Evolutionary conservation across 35 echinoderm and acorn worm species (phyloP), one percentile per base, ranked within the genome.

Genomic region (Ophiothrix spiculata): DNA sequence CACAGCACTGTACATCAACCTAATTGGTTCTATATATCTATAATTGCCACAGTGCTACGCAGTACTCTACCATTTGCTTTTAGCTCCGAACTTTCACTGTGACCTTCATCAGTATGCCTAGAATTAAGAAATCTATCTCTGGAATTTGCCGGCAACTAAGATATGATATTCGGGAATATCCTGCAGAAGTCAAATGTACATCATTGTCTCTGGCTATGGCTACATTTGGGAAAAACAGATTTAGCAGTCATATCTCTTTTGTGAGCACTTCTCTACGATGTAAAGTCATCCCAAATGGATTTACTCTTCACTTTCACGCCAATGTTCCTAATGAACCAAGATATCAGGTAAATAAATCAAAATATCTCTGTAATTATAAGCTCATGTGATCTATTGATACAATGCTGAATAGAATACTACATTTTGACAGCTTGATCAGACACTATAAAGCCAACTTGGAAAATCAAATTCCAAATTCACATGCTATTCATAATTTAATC

Each of bases 191-290:
- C 1, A 56, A 84, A 37, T 60, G 14, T 0, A 84, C 82, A 14
- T 37, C 38, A 38, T 60, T 84, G 17, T 69, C 82, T 13, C 37
- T 84, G 82, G 82, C 82, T 1, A 37, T 36, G 56, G 54, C 82
- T n/a, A 84, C 82, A 21, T 84, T 84, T 74, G 82, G 56, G 4
- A 84, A 84, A n/a, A 84, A 54, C 25, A 29, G 82, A 13, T 84
- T 84, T 74, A 64, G 54, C 35, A 84, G 82, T 25, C 82, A 73
- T 36, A 84, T 81, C 25, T 39, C 38, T 29, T 81, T 81, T 45
- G 12, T 81, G 31, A 46, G 79, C 12, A 45, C 39, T 28, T 69
- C 16, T 69, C 42, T 81, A 40, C 79, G 79, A 16, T 16, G 79
- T 16, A 81, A 81, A 81, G 42, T 81, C 16, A 81, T 81, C 33